Evolutionary conservation across 2,113 vertebrate species (phyloP).

Genomic region (Promerops cafer): DNA sequence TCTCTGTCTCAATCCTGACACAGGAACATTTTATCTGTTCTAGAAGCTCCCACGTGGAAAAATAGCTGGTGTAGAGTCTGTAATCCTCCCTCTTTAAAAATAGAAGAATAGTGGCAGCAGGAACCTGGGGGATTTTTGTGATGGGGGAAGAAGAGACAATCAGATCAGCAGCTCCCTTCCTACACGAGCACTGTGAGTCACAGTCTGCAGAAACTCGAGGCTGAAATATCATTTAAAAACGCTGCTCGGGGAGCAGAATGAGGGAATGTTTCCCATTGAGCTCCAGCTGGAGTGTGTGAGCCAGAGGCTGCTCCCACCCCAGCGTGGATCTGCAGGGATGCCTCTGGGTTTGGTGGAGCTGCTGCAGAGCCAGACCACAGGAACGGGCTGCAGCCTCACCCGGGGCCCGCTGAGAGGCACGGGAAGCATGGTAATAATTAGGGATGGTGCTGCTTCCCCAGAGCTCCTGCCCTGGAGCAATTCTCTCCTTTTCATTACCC

Average conservation of each 20-base stretch:
- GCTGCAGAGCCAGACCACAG: background rate
- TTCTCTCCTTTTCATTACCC: background rate
- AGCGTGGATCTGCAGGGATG: background rate
- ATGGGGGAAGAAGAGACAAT: background rate
- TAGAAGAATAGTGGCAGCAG: background rate
- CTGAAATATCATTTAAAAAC: background rate
- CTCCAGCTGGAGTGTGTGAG: background rate
- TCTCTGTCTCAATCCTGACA: conserved; percentile 7
- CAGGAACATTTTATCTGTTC: conserved; percentile 15
- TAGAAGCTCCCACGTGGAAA: conserved; percentile 50
- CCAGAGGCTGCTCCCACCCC: background rate
- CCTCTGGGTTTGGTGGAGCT: background rate
- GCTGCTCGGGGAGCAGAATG: background rate
- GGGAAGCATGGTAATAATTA: background rate
- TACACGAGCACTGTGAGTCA: background rate
- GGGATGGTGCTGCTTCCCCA: background rate
- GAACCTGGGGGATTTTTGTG: background rate
- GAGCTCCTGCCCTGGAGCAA: background rate
- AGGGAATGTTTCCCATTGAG: background rate
- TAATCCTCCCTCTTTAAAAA: background rate
- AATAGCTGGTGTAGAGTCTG: conserved; percentile 7
- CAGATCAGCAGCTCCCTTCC: background rate
- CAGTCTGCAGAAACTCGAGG: background rate
- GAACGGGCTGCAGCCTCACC: background rate
- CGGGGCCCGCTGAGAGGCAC: accelerated